Conservation (phyloP, 2,797 vertebrate species). For the Urocyon cinereoargenteus region DNA sequence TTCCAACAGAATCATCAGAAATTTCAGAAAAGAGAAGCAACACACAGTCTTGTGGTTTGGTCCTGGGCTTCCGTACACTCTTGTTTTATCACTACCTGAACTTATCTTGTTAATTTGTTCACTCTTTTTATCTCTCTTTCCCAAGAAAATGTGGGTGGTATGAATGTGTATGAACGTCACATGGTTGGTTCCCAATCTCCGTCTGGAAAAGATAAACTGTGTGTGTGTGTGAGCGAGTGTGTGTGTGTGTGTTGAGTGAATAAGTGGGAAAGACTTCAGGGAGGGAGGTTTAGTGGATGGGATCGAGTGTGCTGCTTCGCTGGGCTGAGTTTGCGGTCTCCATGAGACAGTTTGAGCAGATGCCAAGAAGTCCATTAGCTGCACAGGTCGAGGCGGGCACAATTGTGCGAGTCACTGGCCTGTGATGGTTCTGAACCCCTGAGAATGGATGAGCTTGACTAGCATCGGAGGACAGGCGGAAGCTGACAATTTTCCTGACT, state of each 20-base stretch:
- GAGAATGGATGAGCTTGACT: no score
- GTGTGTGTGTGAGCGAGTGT: not conserved
- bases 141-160: not conserved
- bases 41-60: fast-evolving
- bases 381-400: fast-evolving
- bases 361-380: fast-evolving
- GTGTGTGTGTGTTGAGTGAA: not conserved
- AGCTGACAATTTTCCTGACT: fast-evolving
- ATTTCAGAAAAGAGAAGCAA: no score
- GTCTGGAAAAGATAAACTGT: not conserved
- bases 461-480: fast-evolving
- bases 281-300: not conserved
- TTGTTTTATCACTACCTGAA: no score
- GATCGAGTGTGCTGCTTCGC: no score
- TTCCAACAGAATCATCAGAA: not conserved
- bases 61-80: not conserved
- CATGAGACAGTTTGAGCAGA: no score
- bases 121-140: not conserved
- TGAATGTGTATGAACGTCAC: not conserved
- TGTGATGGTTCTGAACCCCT: fast-evolving
- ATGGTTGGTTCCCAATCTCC: not conserved
- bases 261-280: not conserved
- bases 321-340: not conserved
- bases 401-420: fast-evolving
- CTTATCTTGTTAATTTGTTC: not conserved